Evolutionary conservation across 1,140 invertebrate genomes (phyloP).

Genomic region (Papilio machaon): DNA sequence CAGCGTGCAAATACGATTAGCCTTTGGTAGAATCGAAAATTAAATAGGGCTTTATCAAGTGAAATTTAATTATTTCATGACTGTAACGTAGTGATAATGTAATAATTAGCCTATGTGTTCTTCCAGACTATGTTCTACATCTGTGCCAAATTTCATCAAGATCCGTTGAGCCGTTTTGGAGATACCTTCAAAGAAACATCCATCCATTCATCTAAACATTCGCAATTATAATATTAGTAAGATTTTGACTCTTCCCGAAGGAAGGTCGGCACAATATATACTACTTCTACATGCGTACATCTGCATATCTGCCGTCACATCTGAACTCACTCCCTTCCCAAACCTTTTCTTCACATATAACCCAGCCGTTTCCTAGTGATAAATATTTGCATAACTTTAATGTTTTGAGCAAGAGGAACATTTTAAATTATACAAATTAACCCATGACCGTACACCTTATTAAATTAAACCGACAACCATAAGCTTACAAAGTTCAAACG

Average conservation of each 20-base stretch:
- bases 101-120: too few relatives aligned
- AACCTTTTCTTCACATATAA: not conserved
- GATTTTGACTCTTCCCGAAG: too few relatives aligned
- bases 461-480: slow-evolving; percentile 19
- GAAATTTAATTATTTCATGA: too few relatives aligned
- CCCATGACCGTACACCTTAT: not conserved
- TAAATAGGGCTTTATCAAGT: too few relatives aligned
- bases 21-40: not conserved
- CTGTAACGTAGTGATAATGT: too few relatives aligned
- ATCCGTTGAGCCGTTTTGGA: too few relatives aligned
- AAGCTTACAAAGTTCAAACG: slow-evolving; percentile 20
- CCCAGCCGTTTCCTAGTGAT: not conserved
- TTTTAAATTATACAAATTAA: not conserved
- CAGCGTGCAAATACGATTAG: not conserved
- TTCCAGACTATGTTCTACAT: too few relatives aligned
- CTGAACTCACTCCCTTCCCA: not conserved
- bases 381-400: not conserved
- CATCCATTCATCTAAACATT: too few relatives aligned
- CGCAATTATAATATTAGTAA: too few relatives aligned
- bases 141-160: too few relatives aligned
- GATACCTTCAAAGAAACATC: too few relatives aligned
- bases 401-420: not conserved
- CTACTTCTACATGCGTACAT: not conserved
- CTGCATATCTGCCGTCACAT: not conserved
- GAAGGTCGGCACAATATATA: too few relatives aligned